Base-by-base conservation (phyloP, 2,113 vertebrate species). In the Calonectris borealis region DNA sequence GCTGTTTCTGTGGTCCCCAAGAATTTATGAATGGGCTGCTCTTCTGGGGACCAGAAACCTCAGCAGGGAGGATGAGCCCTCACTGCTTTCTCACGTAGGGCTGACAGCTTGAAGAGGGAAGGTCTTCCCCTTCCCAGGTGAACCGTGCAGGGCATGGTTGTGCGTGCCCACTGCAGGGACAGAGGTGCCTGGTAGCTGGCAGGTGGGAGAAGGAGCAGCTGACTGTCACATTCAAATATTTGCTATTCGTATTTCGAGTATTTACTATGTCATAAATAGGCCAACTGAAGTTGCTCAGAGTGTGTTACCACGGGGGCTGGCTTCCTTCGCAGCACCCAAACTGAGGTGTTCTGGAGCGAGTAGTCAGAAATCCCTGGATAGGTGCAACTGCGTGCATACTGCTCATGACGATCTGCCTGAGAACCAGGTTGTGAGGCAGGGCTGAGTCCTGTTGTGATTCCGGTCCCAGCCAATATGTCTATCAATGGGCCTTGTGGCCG, bases 61-160 rank as follows among this genome's bases (percentile, higher is more conserved):
- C 21, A 1, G 34, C 31, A 31, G 71, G 69, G 64, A 94, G 94
- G 86, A 3, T 4, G 68, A 29, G 38, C 58, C 44, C 40, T 16
- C 4, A 0, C 46, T 55, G 44, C 58, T 64, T 32, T 6, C 20
- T 13, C 6, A 0, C 1, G 10, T 7, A 11, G 81, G 65, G 58
- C 60, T 54, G 54, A 1, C 25, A 24, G 70, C 58, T 27, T 7
- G 27, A 34, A 27, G 46, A 24, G 81, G 42, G 55, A 6, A 8
- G 32, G 5, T 58, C 19, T 18, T 54, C 19, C 82, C 38, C 48
- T 94, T 15, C n/a, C 32, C 13, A 6, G 68, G 40, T 10, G 36
- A 38, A 14, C 25, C 1, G 14, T 1, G 1, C 26, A 3, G 26
- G 1, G 34, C 5, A 0, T 1, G 51, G 22, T 22, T 5, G 68